These are phyloP conservation scores for Beris chalybata DNA, from an alignment of 2,888 invertebrate genomes.

Conservation along the genomic window DNA sequence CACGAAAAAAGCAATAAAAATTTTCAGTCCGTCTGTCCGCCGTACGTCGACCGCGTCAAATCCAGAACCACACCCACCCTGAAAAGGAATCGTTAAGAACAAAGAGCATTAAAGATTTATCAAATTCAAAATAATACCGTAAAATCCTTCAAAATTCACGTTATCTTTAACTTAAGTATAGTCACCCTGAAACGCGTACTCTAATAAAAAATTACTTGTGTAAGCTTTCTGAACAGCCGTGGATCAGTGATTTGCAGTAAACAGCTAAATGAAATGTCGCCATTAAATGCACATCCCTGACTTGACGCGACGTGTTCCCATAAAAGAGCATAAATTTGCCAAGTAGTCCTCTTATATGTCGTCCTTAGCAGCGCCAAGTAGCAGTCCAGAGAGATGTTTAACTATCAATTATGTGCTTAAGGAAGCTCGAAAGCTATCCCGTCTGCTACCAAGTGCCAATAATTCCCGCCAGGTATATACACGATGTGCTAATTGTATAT, in stretches of 20 bases:
- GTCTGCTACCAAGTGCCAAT: slow-evolving; percentile 39
- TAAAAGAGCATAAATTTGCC: slow-evolving; percentile 19
- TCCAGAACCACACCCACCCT: too few species aligned
- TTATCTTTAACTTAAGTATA: too few species aligned
- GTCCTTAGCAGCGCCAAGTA: slow-evolving; percentile 14
- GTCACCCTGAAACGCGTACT: too few species aligned
- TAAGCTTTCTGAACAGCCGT: neutral
- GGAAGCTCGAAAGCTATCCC: slow-evolving; percentile 38
- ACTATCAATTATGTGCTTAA: slow-evolving; percentile 38
- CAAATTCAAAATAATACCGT: too few species aligned
- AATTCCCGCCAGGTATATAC: slow-evolving; percentile 36
- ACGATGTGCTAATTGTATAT: slow-evolving; percentile 39
- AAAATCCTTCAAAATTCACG: too few species aligned
- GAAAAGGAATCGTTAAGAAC: too few species aligned
- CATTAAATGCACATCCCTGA: slow-evolving; percentile 24
- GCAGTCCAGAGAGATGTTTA: slow-evolving; percentile 10
- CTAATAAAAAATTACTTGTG: too few species aligned
- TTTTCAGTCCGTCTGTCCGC: too few species aligned
- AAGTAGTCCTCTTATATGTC: slow-evolving; percentile 23
- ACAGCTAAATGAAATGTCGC: slow-evolving; percentile 11
- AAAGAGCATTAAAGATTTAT: too few species aligned
- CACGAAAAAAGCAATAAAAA: too few species aligned
- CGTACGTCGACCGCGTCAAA: too few species aligned
- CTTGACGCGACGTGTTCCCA: neutral
- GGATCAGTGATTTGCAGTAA: slow-evolving; percentile 13